Base-by-base conservation (phyloP, 2,113 vertebrate species). In the Athene cunicularia region DNA sequence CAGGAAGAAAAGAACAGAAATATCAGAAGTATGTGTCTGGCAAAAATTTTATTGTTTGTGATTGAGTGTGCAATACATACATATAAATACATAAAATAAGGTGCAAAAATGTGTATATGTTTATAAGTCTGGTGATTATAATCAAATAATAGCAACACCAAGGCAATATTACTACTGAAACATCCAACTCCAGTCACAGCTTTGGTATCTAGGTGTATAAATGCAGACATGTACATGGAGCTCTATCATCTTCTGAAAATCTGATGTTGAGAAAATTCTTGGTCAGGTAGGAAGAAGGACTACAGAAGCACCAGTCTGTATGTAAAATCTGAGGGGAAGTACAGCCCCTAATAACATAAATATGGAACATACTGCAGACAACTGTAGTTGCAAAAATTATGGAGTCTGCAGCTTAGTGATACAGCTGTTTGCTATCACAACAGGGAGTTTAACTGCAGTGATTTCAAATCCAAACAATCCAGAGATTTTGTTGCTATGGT, bases 401-500 rank as follows among this genome's bases (percentile, higher is more conserved):
- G 5, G 37, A 66, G 52, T 50, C 19, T 1, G 0, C 37, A 59
- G 64, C 41, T 23, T 72, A 37, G 37, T 4, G 7, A 32, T 72
- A 41, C 58, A 86, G 85, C 73, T 85, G 47, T 59, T 49, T 53
- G 41, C 82, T 86, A 3, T 66, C 50, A 14, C 37, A 45, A 59
- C 33, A 68, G 70, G 74, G 75, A 68, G 12, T 73, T 95, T 62
- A 55, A 80, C 52, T 72, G 80, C 0, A 0, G 14, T 71, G 26
- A 35, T 66, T 95, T 93, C 47, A 86, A 88, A 80, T 80, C 76
- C 35, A 70, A 95, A 52, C 14, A 37, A 24, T 60, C 70, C 58
- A 76, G 76, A 70, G 64, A 43, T 68, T 71, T 41, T 24, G 95
- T 96, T 96, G 95, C 98, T 88, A 96, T 90, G 92, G 67, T 79